Evolutionary conservation across 2,797 vertebrate species (phyloP).

Genomic region (Apogon hyalosoma): DNA sequence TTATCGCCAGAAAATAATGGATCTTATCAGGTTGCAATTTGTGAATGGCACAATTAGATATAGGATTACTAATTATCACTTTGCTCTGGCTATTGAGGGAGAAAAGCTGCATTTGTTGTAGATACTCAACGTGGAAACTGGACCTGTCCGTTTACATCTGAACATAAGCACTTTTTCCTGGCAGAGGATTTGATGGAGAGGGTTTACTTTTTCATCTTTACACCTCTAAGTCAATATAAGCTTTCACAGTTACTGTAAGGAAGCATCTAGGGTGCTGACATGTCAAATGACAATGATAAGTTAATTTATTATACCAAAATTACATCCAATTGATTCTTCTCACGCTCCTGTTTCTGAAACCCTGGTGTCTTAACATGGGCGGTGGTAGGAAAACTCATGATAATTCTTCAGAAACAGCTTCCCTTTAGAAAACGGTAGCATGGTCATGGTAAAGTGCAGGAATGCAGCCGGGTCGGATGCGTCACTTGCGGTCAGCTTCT

Average conservation of each 20-base stretch:
- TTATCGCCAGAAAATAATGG: conserved; percentile 72
- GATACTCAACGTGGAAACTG: conserved; percentile 73
- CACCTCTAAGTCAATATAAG: conserved; percentile 33
- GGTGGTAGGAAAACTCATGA: conserved; percentile 2
- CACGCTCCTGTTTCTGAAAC: no score
- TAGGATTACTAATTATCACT: conserved; percentile 84
- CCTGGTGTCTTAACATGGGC: no score
- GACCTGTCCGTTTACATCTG: conserved; percentile 51
- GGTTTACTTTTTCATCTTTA: conserved; percentile 15
- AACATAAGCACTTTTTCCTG: conserved; percentile 40
- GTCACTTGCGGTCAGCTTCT: conserved; percentile 52
- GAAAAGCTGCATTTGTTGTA: conserved; percentile 73
- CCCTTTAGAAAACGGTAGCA: conserved; percentile 31
- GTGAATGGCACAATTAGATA: conserved; percentile 81
- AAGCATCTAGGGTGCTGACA: conserved; percentile 24
- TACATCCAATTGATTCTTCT: no score
- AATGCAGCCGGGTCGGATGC: conserved; percentile 67
- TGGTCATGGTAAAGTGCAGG: conserved; percentile 45
- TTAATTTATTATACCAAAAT: no score
- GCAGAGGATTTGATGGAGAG: conserved; percentile 18
- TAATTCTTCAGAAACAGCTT: conserved; percentile 58
- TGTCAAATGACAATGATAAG: not conserved
- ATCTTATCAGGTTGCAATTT: conserved; percentile 83
- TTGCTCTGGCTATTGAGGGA: conserved; percentile 66
- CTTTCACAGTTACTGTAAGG: conserved; percentile 42